Evolutionary conservation across 2,888 invertebrate species (phyloP).

Genomic region (Nomada fucata): DNA sequence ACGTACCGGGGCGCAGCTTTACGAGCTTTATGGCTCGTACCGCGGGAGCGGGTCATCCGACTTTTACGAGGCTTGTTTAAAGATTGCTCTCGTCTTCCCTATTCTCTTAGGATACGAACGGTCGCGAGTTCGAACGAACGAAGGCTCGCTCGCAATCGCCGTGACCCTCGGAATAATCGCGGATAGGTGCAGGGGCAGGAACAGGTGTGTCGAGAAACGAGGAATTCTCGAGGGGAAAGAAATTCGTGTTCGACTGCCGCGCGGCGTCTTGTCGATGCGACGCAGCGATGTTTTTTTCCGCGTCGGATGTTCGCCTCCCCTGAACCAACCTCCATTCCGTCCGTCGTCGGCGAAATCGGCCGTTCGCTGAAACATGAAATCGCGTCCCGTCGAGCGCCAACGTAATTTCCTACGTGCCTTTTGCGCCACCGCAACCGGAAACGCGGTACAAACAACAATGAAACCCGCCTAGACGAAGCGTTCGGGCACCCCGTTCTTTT

Average conservation of each 20-base stretch:
- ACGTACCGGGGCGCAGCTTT: conserved; percentile 38
- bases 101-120: background rate
- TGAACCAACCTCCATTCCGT: conserved; percentile 15
- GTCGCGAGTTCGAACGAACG: conserved; percentile 3
- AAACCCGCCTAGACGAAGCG: conserved; percentile 43
- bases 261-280: conserved; percentile 27
- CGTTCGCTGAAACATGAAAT: conserved; percentile 54
- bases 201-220: background rate
- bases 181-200: background rate
- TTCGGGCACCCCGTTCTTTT: conserved; percentile 29
- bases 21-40: conserved; percentile 64
- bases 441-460: conserved; percentile 65
- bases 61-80: conserved; percentile 67
- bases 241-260: conserved; percentile 31
- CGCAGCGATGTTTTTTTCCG: too few relatives aligned
- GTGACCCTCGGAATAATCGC: background rate
- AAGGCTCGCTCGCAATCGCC: background rate
- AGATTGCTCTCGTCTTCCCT: conserved; percentile 21
- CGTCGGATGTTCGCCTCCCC: background rate
- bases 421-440: conserved; percentile 55
- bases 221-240: background rate
- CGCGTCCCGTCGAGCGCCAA: conserved; percentile 63
- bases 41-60: conserved; percentile 45
- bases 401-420: conserved; percentile 71
- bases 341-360: conserved; percentile 27